Conservation (phyloP, 2,797 vertebrate species). For the Megalops cyprinoides region DNA sequence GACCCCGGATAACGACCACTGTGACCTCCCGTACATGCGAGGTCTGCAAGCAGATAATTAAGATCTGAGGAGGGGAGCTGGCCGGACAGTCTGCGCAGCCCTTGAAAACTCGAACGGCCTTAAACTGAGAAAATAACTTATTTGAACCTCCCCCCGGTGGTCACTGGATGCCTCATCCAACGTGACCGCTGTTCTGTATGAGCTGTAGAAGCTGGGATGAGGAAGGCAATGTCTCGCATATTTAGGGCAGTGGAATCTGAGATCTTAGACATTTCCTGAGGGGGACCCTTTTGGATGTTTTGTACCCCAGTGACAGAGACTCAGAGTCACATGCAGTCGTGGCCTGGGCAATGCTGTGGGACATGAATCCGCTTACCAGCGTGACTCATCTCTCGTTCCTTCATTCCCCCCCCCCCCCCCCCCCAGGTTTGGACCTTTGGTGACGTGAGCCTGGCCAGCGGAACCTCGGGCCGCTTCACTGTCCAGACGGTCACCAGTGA, state of each 20-base stretch:
- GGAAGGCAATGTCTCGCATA: not conserved
- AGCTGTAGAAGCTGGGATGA: not conserved
- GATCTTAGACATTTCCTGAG: not conserved
- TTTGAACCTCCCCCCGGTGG: not conserved
- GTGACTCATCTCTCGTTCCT: not conserved
- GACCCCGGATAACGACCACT: conserved; percentile 63
- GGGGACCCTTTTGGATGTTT: not conserved
- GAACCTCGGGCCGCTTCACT: conserved; percentile 81
- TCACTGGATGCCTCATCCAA: not conserved
- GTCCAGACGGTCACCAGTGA: conserved; percentile 83
- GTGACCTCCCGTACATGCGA: conserved; percentile 61
- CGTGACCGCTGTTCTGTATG: not conserved
- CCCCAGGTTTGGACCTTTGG: conserved; percentile 89
- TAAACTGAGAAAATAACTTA: conserved; percentile 11
- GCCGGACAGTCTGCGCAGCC: not conserved
- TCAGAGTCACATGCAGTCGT: not conserved
- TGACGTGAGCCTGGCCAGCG: conserved; percentile 78
- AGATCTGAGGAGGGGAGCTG: conserved; percentile 68
- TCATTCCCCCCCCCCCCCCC: not conserved
- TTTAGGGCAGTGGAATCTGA: not conserved
- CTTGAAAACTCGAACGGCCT: not conserved
- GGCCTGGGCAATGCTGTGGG: not conserved
- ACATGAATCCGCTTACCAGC: no score
- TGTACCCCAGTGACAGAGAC: not conserved
- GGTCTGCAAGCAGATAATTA: conserved; percentile 67